Evolutionary conservation across 2,113 vertebrate genomes (phyloP).

Genomic region (Platichthys flesus): DNA sequence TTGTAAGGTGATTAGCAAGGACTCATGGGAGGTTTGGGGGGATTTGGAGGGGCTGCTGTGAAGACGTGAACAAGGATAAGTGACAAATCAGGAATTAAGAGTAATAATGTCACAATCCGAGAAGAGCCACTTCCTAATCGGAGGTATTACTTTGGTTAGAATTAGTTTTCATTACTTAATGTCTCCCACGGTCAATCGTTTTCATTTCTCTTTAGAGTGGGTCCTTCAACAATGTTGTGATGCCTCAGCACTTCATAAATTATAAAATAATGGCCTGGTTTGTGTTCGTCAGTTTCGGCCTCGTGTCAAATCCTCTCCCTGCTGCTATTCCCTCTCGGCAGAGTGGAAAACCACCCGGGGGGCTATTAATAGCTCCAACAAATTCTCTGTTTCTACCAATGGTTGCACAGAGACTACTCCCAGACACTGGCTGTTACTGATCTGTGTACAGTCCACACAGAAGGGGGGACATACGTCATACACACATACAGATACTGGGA

Average conservation of each 20-base stretch:
- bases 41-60: no score
- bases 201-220: neutral
- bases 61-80: neutral
- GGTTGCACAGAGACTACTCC: neutral
- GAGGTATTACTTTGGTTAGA: constrained; percentile 25
- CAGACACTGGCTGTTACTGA: neutral
- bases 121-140: constrained; percentile 18
- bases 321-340: constrained; percentile 18
- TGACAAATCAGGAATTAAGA: constrained; percentile 8
- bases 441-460: constrained; percentile 3
- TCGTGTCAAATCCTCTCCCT: constrained; percentile 12
- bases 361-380: constrained; percentile 59
- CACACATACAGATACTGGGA: constrained; percentile 2
- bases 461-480: neutral
- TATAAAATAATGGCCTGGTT: constrained; percentile 14
- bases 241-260: neutral
- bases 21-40: neutral
- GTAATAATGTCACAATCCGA: constrained; percentile 22
- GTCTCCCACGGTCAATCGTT: neutral
- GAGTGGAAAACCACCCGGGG: constrained; percentile 48
- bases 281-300: constrained; percentile 3
- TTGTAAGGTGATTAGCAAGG: constrained; percentile 1
- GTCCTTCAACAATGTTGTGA: neutral
- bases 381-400: constrained; percentile 16
- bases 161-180: constrained; percentile 4